These are phyloP conservation scores for Threskiornis aethiopicus DNA, from an alignment of 2,797 vertebrate species.

Conservation along the genomic window DNA sequence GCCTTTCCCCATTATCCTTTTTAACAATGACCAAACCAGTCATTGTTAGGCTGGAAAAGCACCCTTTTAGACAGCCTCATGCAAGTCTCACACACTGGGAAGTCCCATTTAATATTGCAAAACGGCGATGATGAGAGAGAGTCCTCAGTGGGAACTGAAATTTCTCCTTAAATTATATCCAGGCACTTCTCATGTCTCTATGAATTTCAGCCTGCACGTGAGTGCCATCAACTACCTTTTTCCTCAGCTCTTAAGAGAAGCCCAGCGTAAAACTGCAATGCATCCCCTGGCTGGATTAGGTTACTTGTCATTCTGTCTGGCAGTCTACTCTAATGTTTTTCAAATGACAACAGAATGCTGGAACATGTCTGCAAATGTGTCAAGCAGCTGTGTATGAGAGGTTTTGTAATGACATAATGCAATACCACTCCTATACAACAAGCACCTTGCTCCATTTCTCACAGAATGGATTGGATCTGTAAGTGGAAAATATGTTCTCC, in stretches of 20 bases:
- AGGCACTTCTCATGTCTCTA: not conserved
- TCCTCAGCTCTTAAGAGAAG: not conserved
- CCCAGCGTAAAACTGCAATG: not conserved
- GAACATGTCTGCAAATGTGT: not conserved
- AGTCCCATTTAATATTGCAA: not conserved
- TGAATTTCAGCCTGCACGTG: not conserved
- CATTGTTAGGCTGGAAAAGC: not conserved
- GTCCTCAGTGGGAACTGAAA: not conserved
- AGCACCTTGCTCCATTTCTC: slow-evolving; percentile 5
- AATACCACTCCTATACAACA: not conserved
- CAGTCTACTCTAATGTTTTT: not conserved
- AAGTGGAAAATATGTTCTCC: not conserved
- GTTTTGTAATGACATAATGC: not conserved
- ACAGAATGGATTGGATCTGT: not conserved
- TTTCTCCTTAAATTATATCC: not conserved
- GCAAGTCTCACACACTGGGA: not conserved
- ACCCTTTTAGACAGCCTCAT: not conserved
- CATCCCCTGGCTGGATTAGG: not conserved
- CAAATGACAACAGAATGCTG: slow-evolving; percentile 28
- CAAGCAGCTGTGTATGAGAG: slow-evolving; percentile 20
- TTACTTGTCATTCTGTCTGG: slow-evolving; percentile 7
- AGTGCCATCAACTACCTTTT: not conserved
- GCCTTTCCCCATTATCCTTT: not conserved
- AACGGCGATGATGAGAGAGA: not conserved
- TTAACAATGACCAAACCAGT: not conserved